phyloP scores from a whole-genome alignment of 2,888 invertebrate genomes.

The Actias luna region DNA sequence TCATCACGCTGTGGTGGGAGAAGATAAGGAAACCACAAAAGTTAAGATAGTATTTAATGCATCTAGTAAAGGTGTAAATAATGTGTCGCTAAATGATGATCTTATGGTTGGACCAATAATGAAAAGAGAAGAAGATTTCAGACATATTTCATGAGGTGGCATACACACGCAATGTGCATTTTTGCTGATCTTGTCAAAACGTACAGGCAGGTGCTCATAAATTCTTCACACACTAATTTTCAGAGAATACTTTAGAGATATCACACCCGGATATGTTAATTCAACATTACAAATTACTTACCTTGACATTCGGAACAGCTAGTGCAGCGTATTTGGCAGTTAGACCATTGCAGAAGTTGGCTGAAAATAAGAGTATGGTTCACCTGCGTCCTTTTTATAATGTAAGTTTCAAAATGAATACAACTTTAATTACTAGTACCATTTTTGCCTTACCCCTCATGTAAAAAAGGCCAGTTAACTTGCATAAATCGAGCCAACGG shows the following conservation, averaged over 20 bases:
- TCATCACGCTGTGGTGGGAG: no score
- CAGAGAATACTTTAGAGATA: background rate
- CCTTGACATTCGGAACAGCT: no score
- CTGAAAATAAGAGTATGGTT: background rate
- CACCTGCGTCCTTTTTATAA: slow-evolving; percentile 1
- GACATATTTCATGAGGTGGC: no score
- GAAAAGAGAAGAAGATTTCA: no score
- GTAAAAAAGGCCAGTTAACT: slow-evolving; percentile 22
- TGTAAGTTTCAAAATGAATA: background rate
- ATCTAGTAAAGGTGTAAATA: no score
- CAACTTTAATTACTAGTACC: slow-evolving; percentile 9
- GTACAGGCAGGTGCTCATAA: background rate
- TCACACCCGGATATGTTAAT: background rate
- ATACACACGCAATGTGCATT: background rate
- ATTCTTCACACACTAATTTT: background rate
- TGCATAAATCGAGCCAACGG: slow-evolving; percentile 48
- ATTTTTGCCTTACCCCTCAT: slow-evolving; percentile 6
- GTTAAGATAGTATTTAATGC: no score
- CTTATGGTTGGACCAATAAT: no score
- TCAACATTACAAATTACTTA: no score
- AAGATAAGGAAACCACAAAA: no score
- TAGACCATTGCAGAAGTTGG: no score
- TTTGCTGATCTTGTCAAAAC: background rate
- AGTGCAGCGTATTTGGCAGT: no score
- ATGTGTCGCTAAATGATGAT: no score